Conservation (phyloP, 2,888 invertebrate species). For the Shargacucullia verbasci region DNA sequence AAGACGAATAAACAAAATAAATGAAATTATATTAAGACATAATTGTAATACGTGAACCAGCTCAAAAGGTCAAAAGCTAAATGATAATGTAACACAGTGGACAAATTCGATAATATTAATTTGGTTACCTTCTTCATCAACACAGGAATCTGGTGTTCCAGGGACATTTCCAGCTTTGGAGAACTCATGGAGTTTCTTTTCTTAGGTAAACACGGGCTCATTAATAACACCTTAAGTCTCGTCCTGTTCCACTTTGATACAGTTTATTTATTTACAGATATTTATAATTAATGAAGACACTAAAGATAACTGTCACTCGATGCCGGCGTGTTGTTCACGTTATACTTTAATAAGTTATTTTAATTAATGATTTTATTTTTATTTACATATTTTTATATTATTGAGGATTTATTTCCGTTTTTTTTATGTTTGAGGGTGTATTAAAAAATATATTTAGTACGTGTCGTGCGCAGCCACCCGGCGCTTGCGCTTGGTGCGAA, state of each 20-base stretch:
- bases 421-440: constrained; percentile 65
- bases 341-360: constrained; percentile 25
- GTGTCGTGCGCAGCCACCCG: constrained; percentile 73
- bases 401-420: constrained; percentile 45
- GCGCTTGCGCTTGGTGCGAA: constrained; percentile 76
- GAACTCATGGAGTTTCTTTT: constrained; percentile 75
- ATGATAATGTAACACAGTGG: constrained; percentile 38
- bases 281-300: constrained; percentile 72
- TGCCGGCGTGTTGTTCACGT: constrained; percentile 61
- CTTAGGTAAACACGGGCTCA: constrained; percentile 68
- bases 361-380: constrained; percentile 31
- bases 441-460: constrained; percentile 45
- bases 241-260: constrained; percentile 67
- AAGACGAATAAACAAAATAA: constrained; percentile 35
- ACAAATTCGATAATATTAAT: constrained; percentile 30
- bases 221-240: constrained; percentile 67
- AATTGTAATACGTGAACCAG: constrained; percentile 34
- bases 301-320: constrained; percentile 76
- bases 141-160: constrained; percentile 83
- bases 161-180: constrained; percentile 80
- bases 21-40: constrained; percentile 30
- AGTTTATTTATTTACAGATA: constrained; percentile 69
- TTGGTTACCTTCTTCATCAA: constrained; percentile 81
- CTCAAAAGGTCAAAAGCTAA: constrained; percentile 43
- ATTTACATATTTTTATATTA: constrained; percentile 43